phyloP scores from a whole-genome alignment of 2,797 vertebrate genomes.

The Sebastiscus tertius region DNA sequence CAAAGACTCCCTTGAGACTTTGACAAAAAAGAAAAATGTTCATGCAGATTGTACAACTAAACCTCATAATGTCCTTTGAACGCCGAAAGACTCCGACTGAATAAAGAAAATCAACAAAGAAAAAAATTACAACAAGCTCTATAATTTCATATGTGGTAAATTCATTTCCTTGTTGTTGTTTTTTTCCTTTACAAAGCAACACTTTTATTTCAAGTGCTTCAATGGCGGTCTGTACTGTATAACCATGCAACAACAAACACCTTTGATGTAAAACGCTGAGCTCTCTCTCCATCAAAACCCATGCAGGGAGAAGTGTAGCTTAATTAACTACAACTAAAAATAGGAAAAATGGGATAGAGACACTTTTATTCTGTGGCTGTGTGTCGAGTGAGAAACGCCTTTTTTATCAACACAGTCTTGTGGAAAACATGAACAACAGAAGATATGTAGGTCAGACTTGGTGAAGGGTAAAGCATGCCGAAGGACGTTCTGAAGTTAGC shows the following conservation, averaged over 20 bases:
- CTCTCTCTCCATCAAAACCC: conserved; percentile 6
- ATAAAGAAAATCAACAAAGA: neutral
- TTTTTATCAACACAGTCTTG: conserved; percentile 6
- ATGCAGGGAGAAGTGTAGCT: conserved; percentile 13
- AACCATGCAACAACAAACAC: conserved; percentile 32
- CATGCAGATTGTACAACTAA: neutral
- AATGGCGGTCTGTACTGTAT: neutral
- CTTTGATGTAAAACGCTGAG: conserved; percentile 34
- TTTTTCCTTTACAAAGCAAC: neutral
- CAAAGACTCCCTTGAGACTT: neutral
- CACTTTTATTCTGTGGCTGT: neutral
- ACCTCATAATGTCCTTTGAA: conserved; percentile 14
- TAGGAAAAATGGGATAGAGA: conserved; percentile 6
- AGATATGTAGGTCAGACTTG: conserved; percentile 38
- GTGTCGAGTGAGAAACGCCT: neutral
- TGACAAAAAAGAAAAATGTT: neutral
- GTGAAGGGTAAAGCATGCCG: conserved; percentile 18
- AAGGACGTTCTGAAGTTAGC: conserved; percentile 7
- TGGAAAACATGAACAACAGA: conserved; percentile 15
- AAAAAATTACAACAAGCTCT: neutral
- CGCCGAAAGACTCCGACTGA: neutral
- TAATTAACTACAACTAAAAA: conserved; percentile 52
- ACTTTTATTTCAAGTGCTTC: neutral
- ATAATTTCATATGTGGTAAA: neutral
- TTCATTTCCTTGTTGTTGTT: neutral